These are phyloP conservation scores for Sebastes paucispinis DNA, from an alignment of 2,797 vertebrate genomes.

Conservation along the genomic window DNA sequence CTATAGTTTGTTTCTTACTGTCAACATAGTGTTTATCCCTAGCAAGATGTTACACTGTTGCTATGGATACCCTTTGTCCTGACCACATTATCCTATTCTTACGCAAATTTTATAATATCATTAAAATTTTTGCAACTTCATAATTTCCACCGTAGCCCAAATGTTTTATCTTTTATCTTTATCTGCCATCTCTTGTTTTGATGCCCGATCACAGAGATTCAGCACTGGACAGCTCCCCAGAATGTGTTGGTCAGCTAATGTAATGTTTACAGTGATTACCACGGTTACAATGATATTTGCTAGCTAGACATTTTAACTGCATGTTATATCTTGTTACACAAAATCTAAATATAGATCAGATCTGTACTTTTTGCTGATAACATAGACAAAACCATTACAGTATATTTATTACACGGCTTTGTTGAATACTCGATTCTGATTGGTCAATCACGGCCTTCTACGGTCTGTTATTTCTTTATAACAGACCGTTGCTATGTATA, in stretches of 20 bases:
- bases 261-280: neutral
- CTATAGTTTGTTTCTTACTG: no score
- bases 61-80: neutral
- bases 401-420: no score
- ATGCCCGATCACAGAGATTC: neutral
- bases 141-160: neutral
- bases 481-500: no score
- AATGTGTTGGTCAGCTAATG: neutral
- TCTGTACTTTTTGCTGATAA: neutral
- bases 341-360: neutral
- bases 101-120: neutral
- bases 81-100: neutral
- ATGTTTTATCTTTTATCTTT: neutral
- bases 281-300: neutral
- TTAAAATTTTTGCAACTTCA: neutral
- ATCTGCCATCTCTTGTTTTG: neutral
- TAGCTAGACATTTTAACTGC: neutral
- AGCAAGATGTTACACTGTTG: neutral
- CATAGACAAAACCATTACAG: neutral
- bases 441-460: no score
- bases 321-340: neutral
- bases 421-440: no score
- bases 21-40: no score
- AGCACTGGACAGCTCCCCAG: constrained; percentile 14
- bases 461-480: no score